phyloP scores from a whole-genome alignment of 1,140 invertebrate genomes.

The Gyrodactylus bullatarudis region DNA sequence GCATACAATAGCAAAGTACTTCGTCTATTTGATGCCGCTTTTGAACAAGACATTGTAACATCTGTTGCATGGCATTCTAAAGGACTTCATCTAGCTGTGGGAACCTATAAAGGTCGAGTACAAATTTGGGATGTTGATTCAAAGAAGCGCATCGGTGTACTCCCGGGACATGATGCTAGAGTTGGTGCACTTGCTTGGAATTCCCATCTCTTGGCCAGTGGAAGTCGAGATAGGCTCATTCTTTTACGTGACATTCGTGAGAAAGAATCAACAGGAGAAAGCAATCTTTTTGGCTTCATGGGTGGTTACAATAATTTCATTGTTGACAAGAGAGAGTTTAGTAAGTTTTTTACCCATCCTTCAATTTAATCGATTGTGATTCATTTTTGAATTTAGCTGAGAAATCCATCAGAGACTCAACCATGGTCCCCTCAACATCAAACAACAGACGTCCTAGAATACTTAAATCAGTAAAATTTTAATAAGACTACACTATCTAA shows the following conservation, averaged over 20 bases:
- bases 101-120: constrained; percentile 74
- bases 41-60: constrained; percentile 68
- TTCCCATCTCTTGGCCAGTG: constrained; percentile 72
- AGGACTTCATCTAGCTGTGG: constrained; percentile 76
- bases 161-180: constrained; percentile 57
- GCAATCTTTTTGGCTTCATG: constrained; percentile 11
- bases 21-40: constrained; percentile 62
- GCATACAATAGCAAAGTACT: background rate
- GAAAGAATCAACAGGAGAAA: constrained; percentile 20
- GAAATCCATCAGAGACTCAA: background rate
- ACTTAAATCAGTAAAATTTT: background rate
- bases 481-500: too few relatives aligned
- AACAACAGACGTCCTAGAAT: background rate
- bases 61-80: constrained; percentile 57
- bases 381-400: background rate
- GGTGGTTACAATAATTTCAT: background rate
- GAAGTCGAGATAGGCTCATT: constrained; percentile 66
- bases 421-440: background rate
- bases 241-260: constrained; percentile 67
- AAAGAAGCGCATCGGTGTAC: constrained; percentile 57
- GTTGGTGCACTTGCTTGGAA: constrained; percentile 77
- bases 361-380: too few relatives aligned
- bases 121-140: constrained; percentile 71
- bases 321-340: background rate
- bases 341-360: background rate